Percentiles rank a stretch among this genome's conserved stretches.
Evolutionary conservation across 2,797 vertebrate genomes (phyloP).

Genomic region (Cryptoprocta ferox): DNA sequence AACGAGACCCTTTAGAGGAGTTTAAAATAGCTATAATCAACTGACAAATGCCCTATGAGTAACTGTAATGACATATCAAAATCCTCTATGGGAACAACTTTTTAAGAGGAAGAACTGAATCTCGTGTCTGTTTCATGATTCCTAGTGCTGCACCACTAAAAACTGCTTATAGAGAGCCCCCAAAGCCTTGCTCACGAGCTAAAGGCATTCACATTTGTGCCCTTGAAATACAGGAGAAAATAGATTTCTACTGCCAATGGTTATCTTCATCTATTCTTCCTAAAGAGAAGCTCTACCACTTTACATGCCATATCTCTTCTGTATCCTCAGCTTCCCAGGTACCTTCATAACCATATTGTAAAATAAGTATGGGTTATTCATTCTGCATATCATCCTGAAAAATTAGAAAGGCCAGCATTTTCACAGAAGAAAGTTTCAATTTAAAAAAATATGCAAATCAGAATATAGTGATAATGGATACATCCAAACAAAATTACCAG

Average conservation of each 20-base stretch:
- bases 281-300: background rate
- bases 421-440: conserved; percentile 37
- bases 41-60: background rate
- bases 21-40: conserved; percentile 30
- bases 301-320: conserved; percentile 32
- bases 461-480: conserved; percentile 3
- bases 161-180: background rate
- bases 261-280: conserved; percentile 23
- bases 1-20: background rate
- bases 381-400: conserved; percentile 35
- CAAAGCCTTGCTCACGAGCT: background rate
- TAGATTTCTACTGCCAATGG: background rate
- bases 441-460: conserved; percentile 25
- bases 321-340: background rate
- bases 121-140: background rate
- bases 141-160: background rate
- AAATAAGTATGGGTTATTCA: background rate
- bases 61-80: conserved; percentile 19
- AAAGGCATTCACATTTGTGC: background rate
- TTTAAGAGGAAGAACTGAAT: background rate
- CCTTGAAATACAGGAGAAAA: conserved; percentile 16
- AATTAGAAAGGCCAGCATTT: conserved; percentile 10
- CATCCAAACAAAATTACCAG: conserved; percentile 1
- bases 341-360: conserved; percentile 1
- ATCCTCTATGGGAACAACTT: background rate